Conservation (phyloP, 2,797 vertebrate genomes). For the Bovichtus diacanthus region DNA sequence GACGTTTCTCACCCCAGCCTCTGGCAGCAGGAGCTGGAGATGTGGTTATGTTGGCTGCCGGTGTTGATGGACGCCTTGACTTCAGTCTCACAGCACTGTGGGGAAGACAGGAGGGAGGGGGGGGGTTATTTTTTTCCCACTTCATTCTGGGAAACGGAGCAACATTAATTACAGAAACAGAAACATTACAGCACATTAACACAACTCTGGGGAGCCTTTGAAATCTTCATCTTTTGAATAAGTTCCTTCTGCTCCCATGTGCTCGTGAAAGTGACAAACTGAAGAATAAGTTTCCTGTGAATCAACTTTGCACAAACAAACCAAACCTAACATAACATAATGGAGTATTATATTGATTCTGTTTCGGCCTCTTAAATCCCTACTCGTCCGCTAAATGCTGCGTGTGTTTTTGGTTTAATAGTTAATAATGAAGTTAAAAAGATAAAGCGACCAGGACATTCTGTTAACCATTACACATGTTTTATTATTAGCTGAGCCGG, state of each 20-base stretch:
- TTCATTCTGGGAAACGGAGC: background rate
- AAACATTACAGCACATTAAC: slow-evolving; percentile 35
- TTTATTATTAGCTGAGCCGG: slow-evolving; percentile 38
- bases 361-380: background rate
- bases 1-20: slow-evolving; percentile 87
- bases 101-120: slow-evolving; percentile 42
- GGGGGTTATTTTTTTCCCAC: slow-evolving; percentile 38
- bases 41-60: slow-evolving; percentile 89
- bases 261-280: slow-evolving; percentile 30
- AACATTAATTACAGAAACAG: slow-evolving; percentile 34
- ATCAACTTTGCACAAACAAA: slow-evolving; percentile 21
- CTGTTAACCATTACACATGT: slow-evolving; percentile 6
- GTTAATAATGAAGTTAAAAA: slow-evolving; percentile 27
- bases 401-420: background rate
- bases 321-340: too few species aligned
- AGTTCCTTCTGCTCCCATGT: slow-evolving; percentile 12
- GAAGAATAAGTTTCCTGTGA: slow-evolving; percentile 28
- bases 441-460: background rate
- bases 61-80: slow-evolving; percentile 91
- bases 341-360: slow-evolving; percentile 39
- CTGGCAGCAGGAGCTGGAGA: slow-evolving; percentile 90
- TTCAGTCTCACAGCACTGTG: slow-evolving; percentile 88
- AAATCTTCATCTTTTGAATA: slow-evolving; percentile 23
- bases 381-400: background rate
- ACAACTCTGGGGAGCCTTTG: slow-evolving; percentile 21